Conservation (phyloP, 2,113 vertebrate genomes). For the Mellivora capensis region DNA sequence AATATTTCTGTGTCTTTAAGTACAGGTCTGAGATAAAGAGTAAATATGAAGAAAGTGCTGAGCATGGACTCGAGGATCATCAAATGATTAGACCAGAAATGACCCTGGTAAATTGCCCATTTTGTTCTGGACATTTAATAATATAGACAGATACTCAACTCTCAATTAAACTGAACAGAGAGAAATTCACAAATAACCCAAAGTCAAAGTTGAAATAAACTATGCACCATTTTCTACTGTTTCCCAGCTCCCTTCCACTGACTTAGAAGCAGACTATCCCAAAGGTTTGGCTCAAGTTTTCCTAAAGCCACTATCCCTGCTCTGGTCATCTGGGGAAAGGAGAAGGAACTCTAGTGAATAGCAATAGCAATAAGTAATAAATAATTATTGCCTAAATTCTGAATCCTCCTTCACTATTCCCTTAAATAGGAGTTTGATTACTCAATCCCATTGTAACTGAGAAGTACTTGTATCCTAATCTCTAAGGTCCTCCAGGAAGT, state of each 20-base stretch:
- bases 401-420: background rate
- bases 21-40: background rate
- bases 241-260: background rate
- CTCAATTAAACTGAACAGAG: background rate
- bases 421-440: background rate
- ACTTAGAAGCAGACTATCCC: background rate
- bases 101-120: background rate
- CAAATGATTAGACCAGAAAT: slow-evolving; percentile 6
- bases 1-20: background rate
- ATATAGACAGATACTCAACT: background rate
- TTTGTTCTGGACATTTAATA: background rate
- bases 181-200: background rate
- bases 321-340: background rate
- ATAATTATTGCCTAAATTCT: background rate
- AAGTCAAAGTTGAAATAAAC: slow-evolving; percentile 5
- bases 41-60: background rate
- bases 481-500: background rate
- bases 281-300: background rate
- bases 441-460: background rate
- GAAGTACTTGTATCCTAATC: background rate
- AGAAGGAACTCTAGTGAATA: background rate
- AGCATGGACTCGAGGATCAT: background rate
- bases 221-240: background rate
- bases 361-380: background rate
- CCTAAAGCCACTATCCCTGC: background rate